Base-by-base conservation (phyloP, 2,797 vertebrate species). In the Zenarchopterus dispar region DNA sequence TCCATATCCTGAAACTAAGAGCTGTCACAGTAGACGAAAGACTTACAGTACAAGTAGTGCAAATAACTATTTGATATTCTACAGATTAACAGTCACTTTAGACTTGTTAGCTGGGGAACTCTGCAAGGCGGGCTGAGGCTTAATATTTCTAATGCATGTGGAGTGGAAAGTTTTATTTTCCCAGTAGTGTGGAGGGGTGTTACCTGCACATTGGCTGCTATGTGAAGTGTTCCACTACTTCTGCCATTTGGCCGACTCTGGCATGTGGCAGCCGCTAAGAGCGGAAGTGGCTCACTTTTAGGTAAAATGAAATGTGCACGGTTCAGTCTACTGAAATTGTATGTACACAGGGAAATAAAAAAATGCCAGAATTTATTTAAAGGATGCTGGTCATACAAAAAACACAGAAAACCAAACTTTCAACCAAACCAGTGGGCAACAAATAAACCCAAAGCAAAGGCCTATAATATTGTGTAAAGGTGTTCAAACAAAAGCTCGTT, bases 141-240 rank as follows among this genome's bases (percentile, higher is more conserved):
- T 28, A 47, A 60, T 77, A 43, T 68, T 64, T 52, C 6, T 0
- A 43, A 46, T 43, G 62, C 53, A 47, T 65, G 57, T 50, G 62
- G 60, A 84, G 75, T 88, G 86, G 87, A 91, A 91, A 55, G 73
- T 71, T 60, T 28, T 78, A 75, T 88, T 88, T 89, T 90, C 85
- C 75, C 70, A 88, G 84, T 76, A 84, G 78, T 89, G 88, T 90
- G 78, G 72, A 85, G 48, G 78, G 72, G 79, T 82, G 63, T 85
- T 89, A 86, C 84, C 82, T 85, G 72, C 73, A 80, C 81, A 81
- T 85, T 86, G 81, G 88, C 82, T 69, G 81, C 76, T 75, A 80
- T 31, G 50, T 70, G 72, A 65, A 39, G 11, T 39, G 36, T 39
- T 39, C 36, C 36, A 39, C 4, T 15, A 15, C 62, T 51, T 72